A percentile compares a stretch with the other conserved stretches of the same genome.
These are phyloP conservation scores for Nesidiocoris tenuis DNA, from an alignment of 2,888 invertebrate species.

Conservation along the genomic window DNA sequence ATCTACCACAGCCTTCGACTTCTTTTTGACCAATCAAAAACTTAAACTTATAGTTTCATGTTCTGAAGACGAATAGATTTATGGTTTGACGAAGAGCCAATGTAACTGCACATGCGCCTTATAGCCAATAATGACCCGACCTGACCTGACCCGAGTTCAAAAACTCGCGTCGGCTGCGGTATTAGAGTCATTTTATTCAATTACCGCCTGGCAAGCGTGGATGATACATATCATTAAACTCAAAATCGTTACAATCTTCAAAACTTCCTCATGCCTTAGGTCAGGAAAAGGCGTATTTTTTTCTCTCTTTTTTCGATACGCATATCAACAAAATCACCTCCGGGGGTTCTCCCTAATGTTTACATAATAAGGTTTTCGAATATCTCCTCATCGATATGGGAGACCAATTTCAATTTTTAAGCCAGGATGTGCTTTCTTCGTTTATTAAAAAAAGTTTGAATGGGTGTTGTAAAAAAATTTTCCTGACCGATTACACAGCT, in stretches of 20 bases:
- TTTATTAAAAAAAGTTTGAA: too few relatives aligned
- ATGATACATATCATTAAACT: conserved; percentile 24
- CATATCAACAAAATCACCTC: conserved; percentile 16
- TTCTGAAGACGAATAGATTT: too few relatives aligned
- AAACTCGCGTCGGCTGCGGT: background rate
- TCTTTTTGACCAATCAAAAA: too few relatives aligned
- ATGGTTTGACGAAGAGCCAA: too few relatives aligned
- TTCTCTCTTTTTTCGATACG: conserved; percentile 12
- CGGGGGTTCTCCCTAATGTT: background rate
- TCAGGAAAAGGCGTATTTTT: background rate
- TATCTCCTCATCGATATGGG: background rate
- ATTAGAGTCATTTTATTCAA: conserved; percentile 5
- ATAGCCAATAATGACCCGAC: too few relatives aligned
- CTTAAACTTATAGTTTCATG: too few relatives aligned
- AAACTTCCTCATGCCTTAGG: conserved; percentile 7
- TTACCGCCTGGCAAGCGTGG: conserved; percentile 13
- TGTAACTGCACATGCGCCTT: too few relatives aligned
- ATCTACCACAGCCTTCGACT: too few relatives aligned
- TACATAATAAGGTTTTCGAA: conserved; percentile 15
- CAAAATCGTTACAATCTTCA: background rate
- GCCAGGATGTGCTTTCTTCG: background rate
- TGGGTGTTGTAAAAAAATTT: too few relatives aligned
- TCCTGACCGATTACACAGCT: too few relatives aligned
- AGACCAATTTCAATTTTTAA: background rate
- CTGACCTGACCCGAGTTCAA: too few relatives aligned